A percentile compares a stretch with the other conserved stretches of the same genome.
phyloP scores from a whole-genome alignment of 2,797 vertebrate species.

The Cetoscarus ocellatus region DNA sequence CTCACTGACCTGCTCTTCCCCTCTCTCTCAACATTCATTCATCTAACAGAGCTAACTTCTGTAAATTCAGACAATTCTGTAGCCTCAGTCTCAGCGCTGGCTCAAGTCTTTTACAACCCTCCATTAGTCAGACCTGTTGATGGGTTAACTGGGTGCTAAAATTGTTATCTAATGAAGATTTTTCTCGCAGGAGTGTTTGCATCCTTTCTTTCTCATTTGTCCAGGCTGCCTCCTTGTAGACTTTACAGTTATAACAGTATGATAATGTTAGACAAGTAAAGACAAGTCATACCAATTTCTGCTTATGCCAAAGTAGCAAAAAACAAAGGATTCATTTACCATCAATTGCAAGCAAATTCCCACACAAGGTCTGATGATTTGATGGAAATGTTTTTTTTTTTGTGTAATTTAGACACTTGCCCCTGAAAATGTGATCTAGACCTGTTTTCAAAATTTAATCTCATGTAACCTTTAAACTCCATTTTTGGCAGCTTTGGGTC shows the following conservation, averaged over 20 bases:
- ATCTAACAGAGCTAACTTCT: constrained; percentile 30
- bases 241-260: not conserved
- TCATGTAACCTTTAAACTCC: too few species aligned
- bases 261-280: too few species aligned
- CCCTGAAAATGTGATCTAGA: too few species aligned
- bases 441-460: too few species aligned
- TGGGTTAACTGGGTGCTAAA: constrained; percentile 52
- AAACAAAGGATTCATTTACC: too few species aligned
- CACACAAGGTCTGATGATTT: too few species aligned
- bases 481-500: too few species aligned
- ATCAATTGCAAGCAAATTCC: too few species aligned
- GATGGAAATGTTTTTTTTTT: too few species aligned
- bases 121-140: constrained; percentile 48
- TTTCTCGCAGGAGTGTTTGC: constrained; percentile 34
- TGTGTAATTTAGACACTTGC: too few species aligned
- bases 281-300: too few species aligned
- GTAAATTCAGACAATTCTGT: constrained; percentile 36
- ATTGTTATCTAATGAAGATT: constrained; percentile 35
- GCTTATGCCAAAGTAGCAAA: too few species aligned
- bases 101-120: constrained; percentile 40
- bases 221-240: constrained; percentile 19
- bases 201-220: constrained; percentile 37
- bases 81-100: constrained; percentile 30
- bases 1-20: constrained; percentile 15
- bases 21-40: constrained; percentile 26